phyloP scores from a whole-genome alignment of 2,888 invertebrate species.

The Trimorus sp. region DNA sequence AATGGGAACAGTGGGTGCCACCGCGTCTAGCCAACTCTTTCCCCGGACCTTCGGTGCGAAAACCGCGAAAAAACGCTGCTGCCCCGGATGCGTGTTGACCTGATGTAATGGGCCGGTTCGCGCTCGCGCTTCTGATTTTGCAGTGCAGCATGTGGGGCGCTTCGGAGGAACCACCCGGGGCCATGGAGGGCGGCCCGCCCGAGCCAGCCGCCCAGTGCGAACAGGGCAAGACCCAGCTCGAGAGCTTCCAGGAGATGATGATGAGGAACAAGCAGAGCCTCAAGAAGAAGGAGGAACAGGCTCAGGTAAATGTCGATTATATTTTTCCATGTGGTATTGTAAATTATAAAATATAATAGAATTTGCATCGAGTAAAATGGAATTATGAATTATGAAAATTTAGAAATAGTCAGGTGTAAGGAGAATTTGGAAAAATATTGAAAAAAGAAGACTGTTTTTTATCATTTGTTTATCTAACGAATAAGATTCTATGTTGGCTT shows the following conservation, averaged over 20 bases:
- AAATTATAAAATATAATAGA: too few relatives aligned
- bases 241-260: slow-evolving; percentile 78
- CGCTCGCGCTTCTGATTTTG: slow-evolving; percentile 74
- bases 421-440: too few relatives aligned
- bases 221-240: slow-evolving; percentile 75
- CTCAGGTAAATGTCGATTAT: slow-evolving; percentile 74
- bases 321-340: not conserved
- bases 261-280: slow-evolving; percentile 76
- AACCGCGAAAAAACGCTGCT: slow-evolving; percentile 64
- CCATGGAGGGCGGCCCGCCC: slow-evolving; percentile 71
- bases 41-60: slow-evolving; percentile 22
- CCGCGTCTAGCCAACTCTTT: slow-evolving; percentile 71
- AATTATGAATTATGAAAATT: too few relatives aligned
- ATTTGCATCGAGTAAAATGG: too few relatives aligned
- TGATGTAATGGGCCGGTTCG: slow-evolving; percentile 75
- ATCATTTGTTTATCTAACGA: too few relatives aligned
- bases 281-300: slow-evolving; percentile 78
- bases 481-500: too few relatives aligned
- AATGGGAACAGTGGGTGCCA: slow-evolving; percentile 79
- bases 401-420: too few relatives aligned
- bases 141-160: slow-evolving; percentile 79
- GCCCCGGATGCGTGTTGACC: not conserved
- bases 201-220: slow-evolving; percentile 72
- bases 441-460: too few relatives aligned
- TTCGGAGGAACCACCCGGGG: slow-evolving; percentile 75